Conservation (phyloP, 2,113 vertebrate genomes). For the Hirundichthys speculiger region DNA sequence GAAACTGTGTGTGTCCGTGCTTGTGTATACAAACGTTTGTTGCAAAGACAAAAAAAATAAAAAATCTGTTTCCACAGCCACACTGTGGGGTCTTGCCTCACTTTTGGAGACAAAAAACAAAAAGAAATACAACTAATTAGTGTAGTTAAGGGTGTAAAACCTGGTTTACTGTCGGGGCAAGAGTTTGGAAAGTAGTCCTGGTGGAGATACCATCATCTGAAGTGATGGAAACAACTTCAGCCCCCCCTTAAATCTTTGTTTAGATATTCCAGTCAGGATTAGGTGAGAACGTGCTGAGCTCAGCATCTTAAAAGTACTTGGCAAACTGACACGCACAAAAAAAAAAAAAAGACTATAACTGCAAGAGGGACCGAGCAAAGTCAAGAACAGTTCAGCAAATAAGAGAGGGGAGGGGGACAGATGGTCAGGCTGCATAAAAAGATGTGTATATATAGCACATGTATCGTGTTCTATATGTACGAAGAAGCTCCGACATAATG, state of each 20-base stretch:
- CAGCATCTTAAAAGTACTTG: slow-evolving; percentile 21
- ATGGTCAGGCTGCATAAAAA: slow-evolving; percentile 29
- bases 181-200: not conserved
- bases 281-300: slow-evolving; percentile 21
- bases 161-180: not conserved
- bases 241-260: not conserved
- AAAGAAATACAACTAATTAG: not conserved
- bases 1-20: not conserved
- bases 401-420: slow-evolving; percentile 8
- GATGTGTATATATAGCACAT: slow-evolving; percentile 19
- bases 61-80: not conserved
- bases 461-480: slow-evolving; percentile 13
- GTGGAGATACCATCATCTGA: not conserved
- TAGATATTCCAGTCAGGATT: slow-evolving; percentile 42
- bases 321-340: slow-evolving; percentile 8
- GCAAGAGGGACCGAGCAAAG: slow-evolving; percentile 25
- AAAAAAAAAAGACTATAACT: slow-evolving; percentile 32
- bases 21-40: not conserved
- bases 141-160: not conserved
- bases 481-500: slow-evolving; percentile 18
- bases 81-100: not conserved
- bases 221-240: slow-evolving; percentile 3
- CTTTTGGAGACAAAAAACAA: slow-evolving; percentile 1
- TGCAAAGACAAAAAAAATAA: not conserved
- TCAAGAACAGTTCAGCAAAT: not conserved